Evolutionary conservation across 2,888 invertebrate genomes (phyloP), one percentile per base, ranked within the genome.

Genomic region (Euplagia quadripunctaria): DNA sequence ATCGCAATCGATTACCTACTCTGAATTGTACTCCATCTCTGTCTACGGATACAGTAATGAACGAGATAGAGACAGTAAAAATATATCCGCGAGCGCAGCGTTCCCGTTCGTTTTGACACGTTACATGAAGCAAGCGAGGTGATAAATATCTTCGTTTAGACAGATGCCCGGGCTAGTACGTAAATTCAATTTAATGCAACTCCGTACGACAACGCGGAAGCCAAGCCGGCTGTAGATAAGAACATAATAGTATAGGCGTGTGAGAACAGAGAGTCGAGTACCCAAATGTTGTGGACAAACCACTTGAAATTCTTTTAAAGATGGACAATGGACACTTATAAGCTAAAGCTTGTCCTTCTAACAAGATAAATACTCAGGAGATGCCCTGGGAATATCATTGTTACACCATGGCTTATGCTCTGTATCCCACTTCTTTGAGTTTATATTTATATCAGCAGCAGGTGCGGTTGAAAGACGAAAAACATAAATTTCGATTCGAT

Each of bases 401-500:
- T 82, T 78, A 86, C 85, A 83, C 80, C 83, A 83, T 85, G 79
- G 74, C 76, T 67, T 73, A 80, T 83, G 84, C 77, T 84, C 77
- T 79, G 80, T 81, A 55, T 55, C 14, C 43, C 82, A 85, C 82
- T 84, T 83, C 81, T 85, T 81, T 78, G 76, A 85, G 81, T 86
- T 88, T 87, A 89, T 90, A 92, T 92, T 92, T 92, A 91, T 90
- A 91, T 87, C 87, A 85, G 85, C 81, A 90, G 90, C 94, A 94
- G 94, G 94, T 95, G 95, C 89, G 91, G 80, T 86, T 91, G 91
- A 92, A 92, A 93, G 92, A 93, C 88, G 94, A 92, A 93, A 92
- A 93, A 92, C 94, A 93, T 94, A 93, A 93, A 94, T 92, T 90
- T 83, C 82, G 88, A 90, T 91, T 92, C 94, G 94, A 94, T 94